These are phyloP conservation scores for Mantis religiosa DNA, from an alignment of 2,888 invertebrate genomes.

Conservation along the genomic window DNA sequence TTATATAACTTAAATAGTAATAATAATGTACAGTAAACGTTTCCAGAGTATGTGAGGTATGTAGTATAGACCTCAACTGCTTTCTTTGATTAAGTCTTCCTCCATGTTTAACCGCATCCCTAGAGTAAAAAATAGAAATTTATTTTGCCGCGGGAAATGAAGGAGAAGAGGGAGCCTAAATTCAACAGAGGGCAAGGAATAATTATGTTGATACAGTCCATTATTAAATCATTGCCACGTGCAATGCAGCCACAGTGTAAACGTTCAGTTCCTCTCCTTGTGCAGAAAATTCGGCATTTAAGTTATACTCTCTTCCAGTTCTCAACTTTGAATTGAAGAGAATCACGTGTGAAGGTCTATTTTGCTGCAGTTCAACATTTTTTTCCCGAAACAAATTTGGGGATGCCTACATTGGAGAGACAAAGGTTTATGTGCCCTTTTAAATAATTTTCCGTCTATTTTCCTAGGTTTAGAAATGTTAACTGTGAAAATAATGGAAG, in stretches of 20 bases:
- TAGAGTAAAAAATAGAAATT: not conserved
- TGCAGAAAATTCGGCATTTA: not conserved
- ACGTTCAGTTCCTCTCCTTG: not conserved
- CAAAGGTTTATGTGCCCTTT: too few relatives aligned
- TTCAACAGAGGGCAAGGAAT: not conserved
- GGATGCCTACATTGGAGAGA: too few relatives aligned
- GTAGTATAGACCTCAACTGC: not conserved
- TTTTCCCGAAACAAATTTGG: too few relatives aligned
- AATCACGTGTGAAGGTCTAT: too few relatives aligned
- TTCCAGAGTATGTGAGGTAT: too few relatives aligned
- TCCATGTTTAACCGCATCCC: not conserved
- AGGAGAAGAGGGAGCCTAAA: not conserved
- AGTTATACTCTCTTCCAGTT: not conserved
- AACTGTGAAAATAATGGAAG: too few relatives aligned
- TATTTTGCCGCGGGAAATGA: not conserved
- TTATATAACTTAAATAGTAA: too few relatives aligned
- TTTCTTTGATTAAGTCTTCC: not conserved
- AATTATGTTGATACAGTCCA: not conserved
- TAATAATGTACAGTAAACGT: too few relatives aligned
- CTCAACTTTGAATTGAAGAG: too few relatives aligned
- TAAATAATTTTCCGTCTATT: too few relatives aligned
- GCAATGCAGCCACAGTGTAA: not conserved
- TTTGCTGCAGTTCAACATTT: too few relatives aligned
- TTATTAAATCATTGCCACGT: not conserved
- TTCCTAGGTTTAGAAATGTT: too few relatives aligned